Percentiles rank a stretch among this genome's conserved stretches.
These are phyloP conservation scores for Crepidodera aurea DNA, from an alignment of 2,888 invertebrate genomes.

Conservation along the genomic window DNA sequence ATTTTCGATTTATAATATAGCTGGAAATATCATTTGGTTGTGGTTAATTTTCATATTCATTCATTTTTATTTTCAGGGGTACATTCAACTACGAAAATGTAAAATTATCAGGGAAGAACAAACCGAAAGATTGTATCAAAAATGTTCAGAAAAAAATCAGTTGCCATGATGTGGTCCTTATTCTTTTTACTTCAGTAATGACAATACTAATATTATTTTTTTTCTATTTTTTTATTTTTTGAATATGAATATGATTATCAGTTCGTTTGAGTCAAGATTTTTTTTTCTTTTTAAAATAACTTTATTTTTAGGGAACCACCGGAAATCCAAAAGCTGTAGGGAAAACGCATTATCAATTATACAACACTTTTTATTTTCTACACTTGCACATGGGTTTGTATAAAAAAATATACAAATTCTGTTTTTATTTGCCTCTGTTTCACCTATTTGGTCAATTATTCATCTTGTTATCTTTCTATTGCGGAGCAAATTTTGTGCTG, in stretches of 20 bases:
- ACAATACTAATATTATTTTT: too few species aligned
- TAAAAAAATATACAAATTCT: conserved; percentile 64
- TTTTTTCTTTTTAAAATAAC: too few species aligned
- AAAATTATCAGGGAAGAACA: background rate
- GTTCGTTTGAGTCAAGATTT: too few species aligned
- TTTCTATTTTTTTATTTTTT: too few species aligned
- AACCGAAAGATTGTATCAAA: background rate
- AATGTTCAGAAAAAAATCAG: background rate
- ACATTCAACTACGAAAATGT: background rate
- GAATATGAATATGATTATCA: too few species aligned
- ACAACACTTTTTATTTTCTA: conserved; percentile 78
- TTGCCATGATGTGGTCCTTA: background rate
- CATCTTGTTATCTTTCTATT: conserved; percentile 66
- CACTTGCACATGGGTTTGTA: conserved; percentile 64
- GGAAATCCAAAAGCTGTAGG: conserved; percentile 78
- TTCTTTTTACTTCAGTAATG: background rate
- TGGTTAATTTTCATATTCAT: too few species aligned
- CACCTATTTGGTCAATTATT: conserved; percentile 81
- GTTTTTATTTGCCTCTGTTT: conserved; percentile 80
- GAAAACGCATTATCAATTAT: conserved; percentile 73
- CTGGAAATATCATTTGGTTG: too few species aligned
- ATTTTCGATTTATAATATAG: too few species aligned
- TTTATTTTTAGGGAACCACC: conserved; percentile 64
- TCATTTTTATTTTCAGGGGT: background rate
- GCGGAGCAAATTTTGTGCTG: conserved; percentile 70